Evolutionary conservation across 1,140 invertebrate species (phyloP), one percentile per base, ranked within the genome.

Genomic region (Triops cancriformis): DNA sequence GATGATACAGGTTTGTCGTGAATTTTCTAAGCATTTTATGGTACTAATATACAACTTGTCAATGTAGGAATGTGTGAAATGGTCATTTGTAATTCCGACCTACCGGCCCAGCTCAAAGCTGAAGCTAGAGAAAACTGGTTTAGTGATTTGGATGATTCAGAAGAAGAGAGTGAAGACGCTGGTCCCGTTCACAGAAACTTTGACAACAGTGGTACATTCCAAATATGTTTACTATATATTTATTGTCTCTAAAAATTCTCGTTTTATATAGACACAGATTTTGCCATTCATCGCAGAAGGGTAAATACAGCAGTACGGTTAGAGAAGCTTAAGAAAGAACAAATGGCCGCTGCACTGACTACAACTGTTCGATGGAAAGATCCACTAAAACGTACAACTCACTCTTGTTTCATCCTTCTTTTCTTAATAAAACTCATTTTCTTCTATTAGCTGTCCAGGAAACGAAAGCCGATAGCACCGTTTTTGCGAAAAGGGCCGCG

Each of bases 281-380:
- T 92, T 85, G 89, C 89, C 78, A 88, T 89, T n/a, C 89, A 92
- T 80, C 87, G 93, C 81, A 87, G 91, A 79, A 87, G 95, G 81
- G 94, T 95, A 10, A 96, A 97, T 83, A 98, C 95, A 64, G 93
- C 94, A 28, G 92, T 94, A 81, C 88, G 94, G 82, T 84, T 98
- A 73, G 95, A 98, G 81, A 94, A 94, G 85, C 88, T 98, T 85
- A 93, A 96, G 81, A 90, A 91, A 82, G 93, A 95, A 78, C 90
- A 91, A 81, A 91, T 93, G 83, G 84, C 82, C 80, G 85, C 88
- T 80, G 84, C 85, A 12, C 86, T 86, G 80, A 85, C 87, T 14
- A 87, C 86, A 81, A 83, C 84, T 77, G 82, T 89, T 43, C 78
- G 83, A 23, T 87, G 87, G 85, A 76, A 73, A 72, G 76, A 81